Conservation (phyloP, 1,140 invertebrate species). For the Papilio aristodemus region DNA sequence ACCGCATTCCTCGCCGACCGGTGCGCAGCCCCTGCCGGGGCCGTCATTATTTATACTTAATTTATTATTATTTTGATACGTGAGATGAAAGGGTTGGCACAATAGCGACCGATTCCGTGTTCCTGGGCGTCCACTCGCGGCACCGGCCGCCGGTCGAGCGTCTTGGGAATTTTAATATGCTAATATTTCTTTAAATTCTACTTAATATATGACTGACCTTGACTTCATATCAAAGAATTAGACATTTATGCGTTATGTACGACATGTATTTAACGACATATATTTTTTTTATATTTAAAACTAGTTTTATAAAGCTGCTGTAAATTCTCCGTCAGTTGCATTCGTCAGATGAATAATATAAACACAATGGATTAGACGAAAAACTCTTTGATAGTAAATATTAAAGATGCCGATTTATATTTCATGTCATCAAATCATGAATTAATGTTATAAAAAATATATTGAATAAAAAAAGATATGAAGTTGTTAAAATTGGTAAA, state of each 20-base stretch:
- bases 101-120: slow-evolving; percentile 64
- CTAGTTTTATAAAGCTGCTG: too few species aligned
- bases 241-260: background rate
- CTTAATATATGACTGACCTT: slow-evolving; percentile 3
- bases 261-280: background rate
- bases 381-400: too few species aligned
- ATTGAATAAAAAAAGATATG: too few species aligned
- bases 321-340: too few species aligned
- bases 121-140: slow-evolving; percentile 60
- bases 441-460: too few species aligned
- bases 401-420: too few species aligned
- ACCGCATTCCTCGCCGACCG: slow-evolving; percentile 72
- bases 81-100: slow-evolving; percentile 71
- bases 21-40: slow-evolving; percentile 58
- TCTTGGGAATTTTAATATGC: slow-evolving; percentile 31
- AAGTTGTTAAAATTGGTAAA: too few species aligned
- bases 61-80: slow-evolving; percentile 80
- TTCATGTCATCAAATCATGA: too few species aligned
- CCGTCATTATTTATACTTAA: slow-evolving; percentile 74
- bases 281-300: too few species aligned
- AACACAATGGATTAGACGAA: too few species aligned
- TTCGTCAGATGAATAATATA: too few species aligned
- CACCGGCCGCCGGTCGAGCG: slow-evolving; percentile 38
- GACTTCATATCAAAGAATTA: background rate
- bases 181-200: slow-evolving; percentile 18